Base-by-base conservation (phyloP, 2,113 vertebrate genomes). In the Glareola pratincola region DNA sequence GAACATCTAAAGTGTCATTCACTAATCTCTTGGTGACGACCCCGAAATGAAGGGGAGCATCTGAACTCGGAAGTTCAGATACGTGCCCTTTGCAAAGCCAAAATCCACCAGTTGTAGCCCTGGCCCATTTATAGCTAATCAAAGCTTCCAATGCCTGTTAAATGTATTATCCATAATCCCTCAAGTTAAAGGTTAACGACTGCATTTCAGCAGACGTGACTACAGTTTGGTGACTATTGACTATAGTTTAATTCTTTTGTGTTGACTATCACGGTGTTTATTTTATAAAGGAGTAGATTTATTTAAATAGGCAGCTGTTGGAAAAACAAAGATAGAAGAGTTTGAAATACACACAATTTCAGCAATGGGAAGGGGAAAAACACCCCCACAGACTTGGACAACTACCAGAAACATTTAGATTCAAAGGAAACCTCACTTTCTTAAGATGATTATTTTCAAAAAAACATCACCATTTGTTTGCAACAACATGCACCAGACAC, bases 401-500 rank as follows among this genome's bases (percentile, higher is more conserved):
- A 53, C 5, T 45, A 86, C 75, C 91, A 96, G 75, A 88, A 94
- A 62, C 41, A 32, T 21, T 74, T 6, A n/a, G 45, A 54, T 53
- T 76, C 75, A 79, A 88, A 94, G 66, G 64, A 87, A 92, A 69
- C 6, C 53, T 78, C 47, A 66, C 45, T 85, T 81, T 59, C 64
- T 78, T 92, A 54, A 85, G 78, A 91, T 59, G 3, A 88, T 84
- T 88, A 43, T 84, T 95, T 92, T 84, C 88, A 83, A 83, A 83
- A 83, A 89, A 89, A 47, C 54, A 69, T 30, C 67, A 83, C 53
- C 24, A 53, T 88, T 85, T 82, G 75, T 85, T 69, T 91, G 59
- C 50, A 85, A 59, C 63, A 88, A 51, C 60, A 32, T 32, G 78
- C 5, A 68, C 53, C 22, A 92, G 63, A 91, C 75, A 73, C 13